A percentile compares a stretch with the other conserved stretches of the same genome.
These are phyloP conservation scores for Ophraella communa DNA, from an alignment of 2,888 invertebrate species.

Conservation along the genomic window DNA sequence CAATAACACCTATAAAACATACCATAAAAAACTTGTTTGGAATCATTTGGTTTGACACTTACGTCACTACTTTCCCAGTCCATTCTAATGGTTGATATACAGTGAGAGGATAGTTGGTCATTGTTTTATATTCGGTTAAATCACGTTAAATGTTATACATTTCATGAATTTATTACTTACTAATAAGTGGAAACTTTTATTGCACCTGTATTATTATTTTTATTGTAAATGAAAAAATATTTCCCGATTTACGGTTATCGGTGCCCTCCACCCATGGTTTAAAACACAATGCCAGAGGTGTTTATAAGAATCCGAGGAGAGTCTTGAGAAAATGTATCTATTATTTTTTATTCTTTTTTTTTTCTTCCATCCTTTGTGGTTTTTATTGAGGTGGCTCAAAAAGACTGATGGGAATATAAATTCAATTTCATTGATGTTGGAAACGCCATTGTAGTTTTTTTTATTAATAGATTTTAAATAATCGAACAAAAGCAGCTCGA, in stretches of 20 bases:
- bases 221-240: too few relatives aligned
- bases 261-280: background rate
- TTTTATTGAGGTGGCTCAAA: constrained; percentile 27
- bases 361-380: constrained; percentile 17
- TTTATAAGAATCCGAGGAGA: constrained; percentile 14
- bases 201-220: too few relatives aligned
- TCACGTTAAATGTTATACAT: too few relatives aligned
- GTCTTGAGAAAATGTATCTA: constrained; percentile 34
- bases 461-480: constrained; percentile 27
- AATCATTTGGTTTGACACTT: too few relatives aligned
- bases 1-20: too few relatives aligned
- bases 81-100: too few relatives aligned
- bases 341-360: constrained; percentile 30
- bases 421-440: constrained; percentile 30
- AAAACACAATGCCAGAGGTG: constrained; percentile 18
- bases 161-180: too few relatives aligned
- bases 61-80: too few relatives aligned
- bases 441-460: constrained; percentile 22
- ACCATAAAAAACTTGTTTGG: too few relatives aligned
- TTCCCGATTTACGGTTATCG: background rate
- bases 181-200: too few relatives aligned
- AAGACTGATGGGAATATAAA: constrained; percentile 31
- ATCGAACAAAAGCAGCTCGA: constrained; percentile 14
- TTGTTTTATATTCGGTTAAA: too few relatives aligned
- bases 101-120: too few relatives aligned